These are phyloP conservation scores for Drosophila greeni DNA, from an alignment of 2,888 invertebrate genomes.

Conservation along the genomic window DNA sequence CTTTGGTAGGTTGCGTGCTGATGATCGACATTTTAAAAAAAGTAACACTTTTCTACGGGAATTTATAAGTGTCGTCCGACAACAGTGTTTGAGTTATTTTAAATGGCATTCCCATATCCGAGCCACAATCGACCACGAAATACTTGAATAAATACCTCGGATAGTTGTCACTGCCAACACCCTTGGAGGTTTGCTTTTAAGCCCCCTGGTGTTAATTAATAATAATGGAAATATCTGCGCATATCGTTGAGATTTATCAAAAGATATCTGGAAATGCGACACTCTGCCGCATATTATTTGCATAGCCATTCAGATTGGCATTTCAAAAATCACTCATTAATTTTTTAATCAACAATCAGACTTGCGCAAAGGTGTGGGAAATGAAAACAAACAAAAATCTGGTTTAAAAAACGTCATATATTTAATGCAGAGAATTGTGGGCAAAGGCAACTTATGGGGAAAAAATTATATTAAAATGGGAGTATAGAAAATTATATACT, in stretches of 20 bases:
- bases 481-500: neutral
- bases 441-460: neutral
- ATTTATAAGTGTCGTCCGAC: neutral
- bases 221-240: conserved; percentile 16
- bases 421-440: conserved; percentile 18
- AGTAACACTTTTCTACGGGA: neutral
- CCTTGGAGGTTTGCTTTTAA: conserved; percentile 8
- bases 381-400: conserved; percentile 17
- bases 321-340: conserved; percentile 36
- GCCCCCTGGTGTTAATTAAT: conserved; percentile 36
- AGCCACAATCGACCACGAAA: neutral
- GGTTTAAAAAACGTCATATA: conserved; percentile 24
- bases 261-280: conserved; percentile 16
- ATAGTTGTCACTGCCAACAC: conserved; percentile 3
- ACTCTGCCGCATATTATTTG: conserved; percentile 19
- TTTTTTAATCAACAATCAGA: conserved; percentile 43
- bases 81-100: conserved; percentile 5
- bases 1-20: neutral
- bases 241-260: conserved; percentile 16
- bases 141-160: conserved; percentile 5
- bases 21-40: neutral
- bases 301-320: conserved; percentile 35
- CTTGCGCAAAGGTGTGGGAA: conserved; percentile 1
- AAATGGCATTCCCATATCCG: conserved; percentile 14
- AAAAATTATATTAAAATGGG: neutral